Evolutionary conservation across 2,797 vertebrate species (phyloP), one percentile per base, ranked within the genome.

Genomic region (Percopsis omiscomaycus): DNA sequence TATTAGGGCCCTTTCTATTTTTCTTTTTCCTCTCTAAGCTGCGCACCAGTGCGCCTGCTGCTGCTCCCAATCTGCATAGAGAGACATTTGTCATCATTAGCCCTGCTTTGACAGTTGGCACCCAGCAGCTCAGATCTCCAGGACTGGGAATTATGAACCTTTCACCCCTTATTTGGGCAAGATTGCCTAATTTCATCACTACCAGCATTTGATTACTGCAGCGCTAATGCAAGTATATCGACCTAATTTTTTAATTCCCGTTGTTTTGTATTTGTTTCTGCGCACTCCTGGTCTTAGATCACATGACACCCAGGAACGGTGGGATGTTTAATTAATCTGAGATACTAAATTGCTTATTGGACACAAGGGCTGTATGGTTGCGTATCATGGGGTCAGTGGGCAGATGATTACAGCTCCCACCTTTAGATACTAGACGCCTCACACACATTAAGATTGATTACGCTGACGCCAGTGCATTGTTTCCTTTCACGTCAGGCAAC

Each of bases 81-180:
- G 93, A 92, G 93, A 94, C 94, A 98, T 98, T 98, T 98, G 96
- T 98, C 97, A 98, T 98, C 97, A 98, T 98, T 99, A 98, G 96
- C 95, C 92, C 72, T 90, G 91, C 94, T 91, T 93, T 98, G 97
- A 98, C 97, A 98, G 96, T 97, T 95, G 95, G 96, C 94, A 98
- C 94, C 96, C 93, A 79, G 93, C 93, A 94, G 93, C 94, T 96
- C 94, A 93, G 94, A 95, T 94, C 94, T 94, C 92, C 82, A 93
- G 92, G 93, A 97, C 94, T 92, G 92, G 94, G 93, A 95, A 95
- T 93, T 93, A 94, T 93, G 91, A 93, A 93, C 89, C 92, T 92
- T 94, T 94, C 92, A 93, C 91, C 88, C 92, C 89, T 91, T 93
- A 93, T 93, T 94, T 93, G 91, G 91, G 91, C 86, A 88, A 89